Base-by-base conservation (phyloP, 2,797 vertebrate species). In the Lacerta viridis region DNA sequence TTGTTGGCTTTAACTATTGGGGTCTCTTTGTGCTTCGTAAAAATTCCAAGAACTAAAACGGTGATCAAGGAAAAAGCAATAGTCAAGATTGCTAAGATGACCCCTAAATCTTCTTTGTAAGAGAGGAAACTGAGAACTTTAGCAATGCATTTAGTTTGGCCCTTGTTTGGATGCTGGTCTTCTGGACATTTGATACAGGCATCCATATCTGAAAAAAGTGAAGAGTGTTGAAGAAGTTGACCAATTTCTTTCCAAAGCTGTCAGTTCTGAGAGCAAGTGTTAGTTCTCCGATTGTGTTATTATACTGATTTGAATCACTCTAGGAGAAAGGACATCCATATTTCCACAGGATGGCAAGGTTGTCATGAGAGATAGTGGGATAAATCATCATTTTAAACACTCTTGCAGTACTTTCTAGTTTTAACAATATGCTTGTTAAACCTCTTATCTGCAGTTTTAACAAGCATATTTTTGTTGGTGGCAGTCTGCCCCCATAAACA, bases 1-100 rank as follows among this genome's bases (percentile, higher is more conserved):
- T 85, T 85, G 39, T 83, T 83, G 64, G 81, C 81, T 83, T 69
- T 85, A 36, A 85, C 74, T 7, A 85, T 77, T 8, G 84, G 84
- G 43, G 84, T 85, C 39, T 85, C 61, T 9, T 23, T 64, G 5
- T 78, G 29, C 43, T 86, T 66, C 29, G 79, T 23, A 33, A 86
- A 68, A 1, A 50, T 79, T 36, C 29, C 64, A 68, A 79, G 25
- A 8, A 86, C n/a, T 5, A 86, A 68, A 68, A 4, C 10, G 6
- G 75, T 86, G 20, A 68, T 50, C 18, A 79, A 33, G 10, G n/a
- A 68, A 1, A 86, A 69, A 25, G 18, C 46, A 68, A 9, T 33
- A n/a, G 61, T 75, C 3, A 46, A 66, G 0, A 15, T 20, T 27
- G 20, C 61, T 33, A 86, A 69, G 10, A 46, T 46, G 3, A 68